phyloP scores from a whole-genome alignment of 1,140 invertebrate species.

The Chironomus striatipennis region DNA sequence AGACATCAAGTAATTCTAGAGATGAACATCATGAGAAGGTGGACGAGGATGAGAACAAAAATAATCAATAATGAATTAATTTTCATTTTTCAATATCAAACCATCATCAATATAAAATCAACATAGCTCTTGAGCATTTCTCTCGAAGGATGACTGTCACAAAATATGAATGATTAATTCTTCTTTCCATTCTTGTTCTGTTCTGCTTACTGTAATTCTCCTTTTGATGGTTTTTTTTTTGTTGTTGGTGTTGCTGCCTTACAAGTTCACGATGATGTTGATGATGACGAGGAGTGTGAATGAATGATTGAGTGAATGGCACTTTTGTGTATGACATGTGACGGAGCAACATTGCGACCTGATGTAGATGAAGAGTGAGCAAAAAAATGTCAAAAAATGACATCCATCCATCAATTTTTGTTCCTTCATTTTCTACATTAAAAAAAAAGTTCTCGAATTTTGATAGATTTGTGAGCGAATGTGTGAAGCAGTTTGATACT shows the following conservation, averaged over 20 bases:
- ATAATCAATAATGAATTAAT: conserved; percentile 23
- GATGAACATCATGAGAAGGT: not conserved
- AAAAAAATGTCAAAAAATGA: not conserved
- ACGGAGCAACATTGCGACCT: not conserved
- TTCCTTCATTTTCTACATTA: not conserved
- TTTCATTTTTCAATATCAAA: conserved; percentile 12
- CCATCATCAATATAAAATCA: not conserved
- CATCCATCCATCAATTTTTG: not conserved
- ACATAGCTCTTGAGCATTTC: not conserved
- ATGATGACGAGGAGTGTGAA: not conserved
- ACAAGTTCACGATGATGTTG: not conserved
- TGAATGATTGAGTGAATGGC: conserved; percentile 20
- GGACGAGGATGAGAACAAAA: too few species aligned
- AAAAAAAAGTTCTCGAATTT: not conserved
- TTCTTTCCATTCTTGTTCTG: not conserved
- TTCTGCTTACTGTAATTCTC: not conserved
- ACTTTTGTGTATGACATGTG: conserved; percentile 13
- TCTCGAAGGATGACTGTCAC: conserved; percentile 20
- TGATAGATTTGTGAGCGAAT: too few species aligned
- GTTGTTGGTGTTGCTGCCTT: too few species aligned
- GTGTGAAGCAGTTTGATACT: too few species aligned
- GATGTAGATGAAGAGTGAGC: not conserved
- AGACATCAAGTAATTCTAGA: not conserved
- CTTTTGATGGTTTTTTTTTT: not conserved
- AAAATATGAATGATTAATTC: conserved; percentile 23